Evolutionary conservation across 2,797 vertebrate genomes (phyloP).

Genomic region (Enteromius paludinosus): DNA sequence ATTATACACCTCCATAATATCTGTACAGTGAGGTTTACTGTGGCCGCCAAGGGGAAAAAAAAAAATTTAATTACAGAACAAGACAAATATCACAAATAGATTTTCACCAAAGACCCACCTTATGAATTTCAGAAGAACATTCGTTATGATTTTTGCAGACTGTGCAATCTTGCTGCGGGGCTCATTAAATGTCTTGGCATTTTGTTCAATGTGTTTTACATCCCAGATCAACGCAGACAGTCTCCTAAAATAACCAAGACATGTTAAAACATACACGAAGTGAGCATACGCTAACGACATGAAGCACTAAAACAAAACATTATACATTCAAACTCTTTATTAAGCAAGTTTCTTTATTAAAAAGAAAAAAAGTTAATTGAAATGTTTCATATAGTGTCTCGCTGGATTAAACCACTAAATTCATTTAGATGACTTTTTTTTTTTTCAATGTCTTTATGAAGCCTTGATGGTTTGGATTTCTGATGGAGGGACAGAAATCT

Average conservation of each 20-base stretch:
- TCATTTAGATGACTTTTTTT: not conserved
- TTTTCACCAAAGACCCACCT: slow-evolving; percentile 77
- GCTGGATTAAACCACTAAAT: not conserved
- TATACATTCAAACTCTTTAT: not conserved
- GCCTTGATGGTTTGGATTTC: not conserved
- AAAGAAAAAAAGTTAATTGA: not conserved
- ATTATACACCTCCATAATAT: slow-evolving; percentile 90
- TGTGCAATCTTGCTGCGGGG: slow-evolving; percentile 92
- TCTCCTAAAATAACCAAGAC: slow-evolving; percentile 75
- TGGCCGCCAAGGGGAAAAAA: slow-evolving; percentile 15
- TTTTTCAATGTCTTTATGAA: not conserved
- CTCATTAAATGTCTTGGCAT: slow-evolving; percentile 95
- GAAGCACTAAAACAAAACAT: not conserved
- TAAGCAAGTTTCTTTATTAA: not conserved
- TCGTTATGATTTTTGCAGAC: slow-evolving; percentile 93
- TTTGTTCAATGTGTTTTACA: slow-evolving; percentile 91
- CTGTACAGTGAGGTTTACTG: slow-evolving; percentile 88
- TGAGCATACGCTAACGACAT: not conserved
- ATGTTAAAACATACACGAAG: not conserved
- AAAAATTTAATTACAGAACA: not conserved
- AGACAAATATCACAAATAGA: not conserved
- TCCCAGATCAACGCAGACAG: slow-evolving; percentile 96
- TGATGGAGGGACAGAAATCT: not conserved
- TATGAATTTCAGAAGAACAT: slow-evolving; percentile 91
- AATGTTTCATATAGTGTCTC: not conserved